Evolutionary conservation across 2,113 vertebrate genomes (phyloP).

Genomic region (Pitta sordida): DNA sequence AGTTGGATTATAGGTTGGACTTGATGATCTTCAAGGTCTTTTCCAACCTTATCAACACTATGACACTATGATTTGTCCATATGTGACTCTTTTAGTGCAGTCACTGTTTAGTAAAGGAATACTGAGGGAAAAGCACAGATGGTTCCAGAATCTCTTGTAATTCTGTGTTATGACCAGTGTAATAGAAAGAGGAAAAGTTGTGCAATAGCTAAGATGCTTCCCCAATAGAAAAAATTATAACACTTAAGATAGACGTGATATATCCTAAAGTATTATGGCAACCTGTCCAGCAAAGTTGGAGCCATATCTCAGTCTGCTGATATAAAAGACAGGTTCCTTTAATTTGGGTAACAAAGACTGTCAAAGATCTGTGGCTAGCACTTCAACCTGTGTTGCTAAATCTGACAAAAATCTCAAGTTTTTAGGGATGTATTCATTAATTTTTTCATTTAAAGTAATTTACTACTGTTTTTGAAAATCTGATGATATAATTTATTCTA

Average conservation of each 20-base stretch:
- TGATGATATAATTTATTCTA: background rate
- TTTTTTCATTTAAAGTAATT: background rate
- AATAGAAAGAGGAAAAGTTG: background rate
- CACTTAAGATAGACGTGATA: background rate
- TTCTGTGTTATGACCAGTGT: background rate
- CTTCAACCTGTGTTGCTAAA: background rate
- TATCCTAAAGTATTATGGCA: background rate
- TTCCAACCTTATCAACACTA: no score
- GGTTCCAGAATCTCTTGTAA: background rate
- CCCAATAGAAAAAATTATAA: background rate
- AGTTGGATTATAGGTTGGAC: no score
- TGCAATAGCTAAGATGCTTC: background rate
- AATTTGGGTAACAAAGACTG: background rate
- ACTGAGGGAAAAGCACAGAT: accelerated
- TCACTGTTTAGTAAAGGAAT: background rate
- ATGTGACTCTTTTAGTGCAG: background rate
- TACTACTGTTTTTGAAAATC: background rate
- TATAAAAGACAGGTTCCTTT: background rate
- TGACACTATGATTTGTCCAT: no score
- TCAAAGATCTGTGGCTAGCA: background rate
- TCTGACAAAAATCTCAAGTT: background rate
- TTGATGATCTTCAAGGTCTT: no score
- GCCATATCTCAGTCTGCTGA: background rate
- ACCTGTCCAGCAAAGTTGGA: background rate
- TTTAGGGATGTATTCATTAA: background rate